A percentile compares a stretch with the other conserved stretches of the same genome.
phyloP scores from a whole-genome alignment of 1,140 invertebrate genomes.

The Drosophila pseudoananassae region DNA sequence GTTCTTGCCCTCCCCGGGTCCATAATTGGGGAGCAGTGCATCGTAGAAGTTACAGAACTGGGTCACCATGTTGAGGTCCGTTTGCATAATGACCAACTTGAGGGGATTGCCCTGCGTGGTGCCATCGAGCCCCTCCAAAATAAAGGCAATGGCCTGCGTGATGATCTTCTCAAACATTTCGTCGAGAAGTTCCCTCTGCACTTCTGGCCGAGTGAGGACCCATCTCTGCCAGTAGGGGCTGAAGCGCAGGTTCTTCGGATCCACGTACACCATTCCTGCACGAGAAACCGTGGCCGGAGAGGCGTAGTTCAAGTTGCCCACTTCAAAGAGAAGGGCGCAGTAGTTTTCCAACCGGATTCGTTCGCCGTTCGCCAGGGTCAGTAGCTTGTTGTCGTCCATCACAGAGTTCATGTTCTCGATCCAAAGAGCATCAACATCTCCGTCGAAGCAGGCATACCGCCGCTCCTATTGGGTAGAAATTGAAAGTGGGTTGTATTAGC shows the following conservation, averaged over 20 bases:
- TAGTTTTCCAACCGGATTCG: conserved; percentile 92
- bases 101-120: conserved; percentile 90
- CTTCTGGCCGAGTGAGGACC: conserved; percentile 84
- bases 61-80: conserved; percentile 92
- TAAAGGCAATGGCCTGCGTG: conserved; percentile 88
- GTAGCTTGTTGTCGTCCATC: conserved; percentile 96
- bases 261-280: conserved; percentile 97
- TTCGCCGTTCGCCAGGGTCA: conserved; percentile 96
- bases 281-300: conserved; percentile 96
- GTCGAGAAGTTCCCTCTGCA: conserved; percentile 66
- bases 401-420: conserved; percentile 98
- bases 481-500: conserved; percentile 67
- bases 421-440: conserved; percentile 96
- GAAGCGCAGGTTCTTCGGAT: conserved; percentile 95
- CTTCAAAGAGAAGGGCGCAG: conserved; percentile 95
- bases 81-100: conserved; percentile 92
- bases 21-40: conserved; percentile 85
- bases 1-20: conserved; percentile 71
- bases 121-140: conserved; percentile 91
- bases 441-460: conserved; percentile 95
- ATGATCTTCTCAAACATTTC: conserved; percentile 86
- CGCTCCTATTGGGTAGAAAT: conserved; percentile 85
- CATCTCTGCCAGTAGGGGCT: conserved; percentile 93
- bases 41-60: conserved; percentile 94
- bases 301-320: conserved; percentile 94